Evolutionary conservation across 2,888 invertebrate genomes (phyloP), one percentile per base, ranked within the genome.

Genomic region (Caenorhabditis japonica): DNA sequence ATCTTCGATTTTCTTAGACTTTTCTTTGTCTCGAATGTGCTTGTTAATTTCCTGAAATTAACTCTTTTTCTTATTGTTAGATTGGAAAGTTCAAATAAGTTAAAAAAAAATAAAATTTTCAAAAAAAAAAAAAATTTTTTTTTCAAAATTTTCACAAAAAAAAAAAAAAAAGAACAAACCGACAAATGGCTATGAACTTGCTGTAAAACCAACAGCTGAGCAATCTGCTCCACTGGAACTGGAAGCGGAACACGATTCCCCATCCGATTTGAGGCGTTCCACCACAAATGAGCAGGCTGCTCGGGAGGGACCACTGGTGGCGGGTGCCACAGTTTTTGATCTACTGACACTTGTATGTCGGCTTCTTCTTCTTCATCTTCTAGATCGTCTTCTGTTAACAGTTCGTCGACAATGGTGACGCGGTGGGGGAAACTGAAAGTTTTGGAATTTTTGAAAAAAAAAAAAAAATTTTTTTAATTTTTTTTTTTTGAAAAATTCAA

Each of bases 191-290:
- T 58, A 55, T 82, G 77, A 30, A 80, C 76, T 46, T 79, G 79
- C 43, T 82, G 82, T 7, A 82, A 49, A 4, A 82, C 75, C 19
- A 82, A 62, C 4, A 82, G 56, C 44, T 82, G 81, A 27, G 82
- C 77, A 17, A 82, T 75, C 4, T 75, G 56, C 23, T 77, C 79
- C 4, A 75, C 71, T 3, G 77, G 71, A 10, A 74, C 75, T 17
- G 59, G 64, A 60, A 75, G 68, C 3, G 77, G 71, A 10, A 74
- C 75, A 17, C 64, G 64, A 60, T 52, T 72, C 21, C 72, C 59
- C 59, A 62, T 75, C 34, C 69, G 53, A 62, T 47, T 64, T 23
- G 71, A 53, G n/a, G 72, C 64, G 30, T 72, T 72, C 72, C 72
- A 72, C 72, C 72, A 72, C n/a, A 72, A 27, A 66, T 72, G 72